Conservation (phyloP, 1,140 invertebrate genomes). For the Papilio polytes region DNA sequence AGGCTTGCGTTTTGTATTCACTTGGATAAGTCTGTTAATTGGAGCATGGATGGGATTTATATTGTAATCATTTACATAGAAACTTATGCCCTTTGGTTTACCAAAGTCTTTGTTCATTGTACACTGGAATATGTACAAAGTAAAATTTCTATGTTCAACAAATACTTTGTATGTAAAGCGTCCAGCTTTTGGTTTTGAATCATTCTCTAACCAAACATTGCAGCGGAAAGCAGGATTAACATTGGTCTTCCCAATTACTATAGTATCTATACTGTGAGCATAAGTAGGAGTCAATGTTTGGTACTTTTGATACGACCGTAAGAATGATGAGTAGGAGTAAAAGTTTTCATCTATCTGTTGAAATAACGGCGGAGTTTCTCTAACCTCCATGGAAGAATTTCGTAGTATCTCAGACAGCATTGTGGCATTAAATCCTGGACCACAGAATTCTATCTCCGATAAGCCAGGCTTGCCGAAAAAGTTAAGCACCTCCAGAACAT, state of each 20-base stretch:
- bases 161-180: constrained; percentile 79
- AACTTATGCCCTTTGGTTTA: constrained; percentile 83
- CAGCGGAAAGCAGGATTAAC: constrained; percentile 79
- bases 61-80: constrained; percentile 80
- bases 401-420: constrained; percentile 78
- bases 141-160: constrained; percentile 65
- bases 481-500: constrained; percentile 90
- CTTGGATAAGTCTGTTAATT: constrained; percentile 79
- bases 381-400: constrained; percentile 73
- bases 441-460: constrained; percentile 80
- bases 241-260: constrained; percentile 79
- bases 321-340: constrained; percentile 84
- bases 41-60: constrained; percentile 80
- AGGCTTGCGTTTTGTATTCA: constrained; percentile 70
- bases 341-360: constrained; percentile 83
- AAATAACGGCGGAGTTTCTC: constrained; percentile 79
- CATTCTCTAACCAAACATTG: constrained; percentile 84
- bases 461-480: constrained; percentile 88
- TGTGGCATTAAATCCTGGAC: constrained; percentile 81
- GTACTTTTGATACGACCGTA: constrained; percentile 80
- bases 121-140: constrained; percentile 82
- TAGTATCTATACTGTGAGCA: constrained; percentile 77
- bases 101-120: constrained; percentile 72
- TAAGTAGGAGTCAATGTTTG: constrained; percentile 62
- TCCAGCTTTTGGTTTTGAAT: constrained; percentile 80